These are phyloP conservation scores for Brachyrhaphis roseni DNA, from an alignment of 2,797 vertebrate genomes.

Conservation along the genomic window DNA sequence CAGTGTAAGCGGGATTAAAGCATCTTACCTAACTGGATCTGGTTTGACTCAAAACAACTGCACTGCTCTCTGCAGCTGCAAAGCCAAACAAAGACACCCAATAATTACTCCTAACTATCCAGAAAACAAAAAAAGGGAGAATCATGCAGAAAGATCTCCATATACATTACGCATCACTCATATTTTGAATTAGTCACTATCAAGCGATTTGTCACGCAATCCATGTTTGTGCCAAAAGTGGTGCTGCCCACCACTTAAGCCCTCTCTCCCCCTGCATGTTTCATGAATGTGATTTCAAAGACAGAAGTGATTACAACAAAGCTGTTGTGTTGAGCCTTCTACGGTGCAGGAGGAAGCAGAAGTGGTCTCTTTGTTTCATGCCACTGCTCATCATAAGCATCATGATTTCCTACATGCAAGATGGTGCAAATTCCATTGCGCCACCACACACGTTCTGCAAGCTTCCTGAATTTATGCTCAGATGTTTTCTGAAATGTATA, in stretches of 20 bases:
- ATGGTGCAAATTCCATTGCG: slow-evolving; percentile 68
- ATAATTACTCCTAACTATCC: not conserved
- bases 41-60: slow-evolving; percentile 26
- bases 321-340: slow-evolving; percentile 52
- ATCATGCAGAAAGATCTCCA: not conserved
- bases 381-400: slow-evolving; percentile 50
- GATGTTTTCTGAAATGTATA: slow-evolving; percentile 2
- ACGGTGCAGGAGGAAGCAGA: slow-evolving; percentile 67
- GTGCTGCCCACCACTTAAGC: not conserved
- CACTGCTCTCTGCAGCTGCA: slow-evolving; percentile 14
- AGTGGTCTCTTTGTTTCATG: slow-evolving; percentile 67
- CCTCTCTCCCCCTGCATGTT: not conserved
- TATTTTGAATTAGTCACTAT: slow-evolving; percentile 17
- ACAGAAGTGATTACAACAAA: slow-evolving; percentile 68
- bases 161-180: slow-evolving; percentile 2
- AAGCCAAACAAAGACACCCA: not conserved
- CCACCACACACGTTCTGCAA: slow-evolving; percentile 22
- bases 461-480: slow-evolving; percentile 52
- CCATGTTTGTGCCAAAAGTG: slow-evolving; percentile 10
- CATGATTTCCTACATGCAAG: slow-evolving; percentile 59
- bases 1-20: slow-evolving; percentile 56
- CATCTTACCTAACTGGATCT: slow-evolving; percentile 51
- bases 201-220: slow-evolving; percentile 14
- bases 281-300: slow-evolving; percentile 49
- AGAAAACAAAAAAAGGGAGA: not conserved